Evolutionary conservation across 2,797 vertebrate species (phyloP).

Genomic region (Spinus pinus): DNA sequence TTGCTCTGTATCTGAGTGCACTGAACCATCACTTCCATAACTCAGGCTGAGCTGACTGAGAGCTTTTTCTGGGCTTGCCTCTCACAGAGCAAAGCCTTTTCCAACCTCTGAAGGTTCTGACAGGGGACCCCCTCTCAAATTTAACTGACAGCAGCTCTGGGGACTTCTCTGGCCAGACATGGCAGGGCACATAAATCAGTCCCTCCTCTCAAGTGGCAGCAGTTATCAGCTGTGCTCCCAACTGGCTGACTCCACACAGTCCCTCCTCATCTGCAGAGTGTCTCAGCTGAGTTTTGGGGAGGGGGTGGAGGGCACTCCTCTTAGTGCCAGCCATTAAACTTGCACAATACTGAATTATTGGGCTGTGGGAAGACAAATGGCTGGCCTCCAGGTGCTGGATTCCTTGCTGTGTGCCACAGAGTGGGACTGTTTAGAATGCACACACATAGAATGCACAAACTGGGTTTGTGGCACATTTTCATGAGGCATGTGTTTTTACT

Average conservation of each 20-base stretch:
- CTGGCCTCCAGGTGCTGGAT: conserved; percentile 19
- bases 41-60: background rate
- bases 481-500: background rate
- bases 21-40: background rate
- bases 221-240: background rate
- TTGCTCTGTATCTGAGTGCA: background rate
- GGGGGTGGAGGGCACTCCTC: background rate
- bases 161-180: background rate
- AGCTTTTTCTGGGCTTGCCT: background rate
- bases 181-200: background rate
- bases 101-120: background rate
- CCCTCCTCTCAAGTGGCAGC: background rate
- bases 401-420: background rate
- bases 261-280: background rate
- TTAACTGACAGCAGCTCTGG: background rate
- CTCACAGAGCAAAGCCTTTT: background rate
- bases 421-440: background rate
- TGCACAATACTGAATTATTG: background rate
- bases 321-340: background rate
- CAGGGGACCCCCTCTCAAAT: background rate
- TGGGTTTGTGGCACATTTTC: background rate
- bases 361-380: background rate
- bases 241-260: background rate
- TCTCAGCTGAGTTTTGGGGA: background rate
- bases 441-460: background rate